Percentiles rank a stretch among this genome's conserved stretches.
These are phyloP conservation scores for Platanista minor DNA, from an alignment of 2,113 vertebrate species.

Conservation along the genomic window DNA sequence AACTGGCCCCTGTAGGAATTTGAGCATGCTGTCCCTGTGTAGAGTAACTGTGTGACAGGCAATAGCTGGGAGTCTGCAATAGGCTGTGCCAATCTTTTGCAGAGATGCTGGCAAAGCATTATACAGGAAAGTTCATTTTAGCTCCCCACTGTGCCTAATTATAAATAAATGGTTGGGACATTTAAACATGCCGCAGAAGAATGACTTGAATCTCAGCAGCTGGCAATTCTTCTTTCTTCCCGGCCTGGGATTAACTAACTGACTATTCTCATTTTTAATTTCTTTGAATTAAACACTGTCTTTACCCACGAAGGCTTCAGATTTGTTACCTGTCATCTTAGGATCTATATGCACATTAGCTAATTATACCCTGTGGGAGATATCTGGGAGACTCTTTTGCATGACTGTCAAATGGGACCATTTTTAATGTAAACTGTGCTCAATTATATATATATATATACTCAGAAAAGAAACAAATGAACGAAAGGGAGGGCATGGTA, in stretches of 20 bases:
- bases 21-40: neutral
- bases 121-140: conserved; percentile 60
- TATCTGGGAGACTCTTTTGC: neutral
- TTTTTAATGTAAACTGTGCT: conserved; percentile 10
- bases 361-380: conserved; percentile 24
- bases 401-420: neutral
- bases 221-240: conserved; percentile 24
- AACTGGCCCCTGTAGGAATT: neutral
- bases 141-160: conserved; percentile 65
- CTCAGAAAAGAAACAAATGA: neutral
- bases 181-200: conserved; percentile 58
- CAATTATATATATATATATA: neutral
- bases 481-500: neutral
- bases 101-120: conserved; percentile 51
- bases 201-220: conserved; percentile 53
- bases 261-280: conserved; percentile 53
- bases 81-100: conserved; percentile 17
- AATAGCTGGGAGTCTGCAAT: neutral
- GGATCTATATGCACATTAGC: conserved; percentile 11
- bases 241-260: conserved; percentile 40
- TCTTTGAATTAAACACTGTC: conserved; percentile 39
- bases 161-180: conserved; percentile 66
- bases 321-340: conserved; percentile 15
- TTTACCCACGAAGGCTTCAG: neutral
- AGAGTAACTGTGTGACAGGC: neutral